These are phyloP conservation scores for Athene cunicularia DNA, from an alignment of 2,113 vertebrate genomes.

Conservation along the genomic window DNA sequence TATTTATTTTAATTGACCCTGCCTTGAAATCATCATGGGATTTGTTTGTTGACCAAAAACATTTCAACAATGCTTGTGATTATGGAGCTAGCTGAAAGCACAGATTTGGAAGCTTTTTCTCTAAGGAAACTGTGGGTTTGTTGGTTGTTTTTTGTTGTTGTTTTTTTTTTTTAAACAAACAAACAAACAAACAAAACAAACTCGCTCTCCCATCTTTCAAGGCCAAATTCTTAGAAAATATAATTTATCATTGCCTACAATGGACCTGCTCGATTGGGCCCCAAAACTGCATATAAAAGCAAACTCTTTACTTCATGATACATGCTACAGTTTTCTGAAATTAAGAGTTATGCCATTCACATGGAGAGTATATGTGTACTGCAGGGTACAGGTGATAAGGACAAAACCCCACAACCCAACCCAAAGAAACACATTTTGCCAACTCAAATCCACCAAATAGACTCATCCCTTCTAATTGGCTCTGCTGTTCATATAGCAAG, in stretches of 20 bases:
- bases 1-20: slow-evolving; percentile 44
- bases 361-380: neutral
- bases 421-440: neutral
- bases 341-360: neutral
- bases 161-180: neutral
- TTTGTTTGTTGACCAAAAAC: slow-evolving; percentile 12
- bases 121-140: neutral
- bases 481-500: slow-evolving; percentile 9
- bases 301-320: neutral
- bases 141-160: no score
- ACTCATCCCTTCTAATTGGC: slow-evolving; percentile 39
- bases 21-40: neutral
- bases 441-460: slow-evolving; percentile 50
- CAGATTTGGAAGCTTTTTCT: neutral
- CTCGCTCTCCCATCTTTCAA: neutral
- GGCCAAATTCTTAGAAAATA: neutral
- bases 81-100: neutral
- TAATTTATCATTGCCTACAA: neutral
- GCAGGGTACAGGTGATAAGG: fast-evolving
- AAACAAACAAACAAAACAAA: no score
- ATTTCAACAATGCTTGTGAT: neutral
- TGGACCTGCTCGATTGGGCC: fast-evolving
- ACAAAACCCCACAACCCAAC: neutral
- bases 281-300: neutral
- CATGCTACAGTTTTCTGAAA: neutral